Evolutionary conservation across 2,888 invertebrate genomes (phyloP).

Genomic region (Agrotis puta): DNA sequence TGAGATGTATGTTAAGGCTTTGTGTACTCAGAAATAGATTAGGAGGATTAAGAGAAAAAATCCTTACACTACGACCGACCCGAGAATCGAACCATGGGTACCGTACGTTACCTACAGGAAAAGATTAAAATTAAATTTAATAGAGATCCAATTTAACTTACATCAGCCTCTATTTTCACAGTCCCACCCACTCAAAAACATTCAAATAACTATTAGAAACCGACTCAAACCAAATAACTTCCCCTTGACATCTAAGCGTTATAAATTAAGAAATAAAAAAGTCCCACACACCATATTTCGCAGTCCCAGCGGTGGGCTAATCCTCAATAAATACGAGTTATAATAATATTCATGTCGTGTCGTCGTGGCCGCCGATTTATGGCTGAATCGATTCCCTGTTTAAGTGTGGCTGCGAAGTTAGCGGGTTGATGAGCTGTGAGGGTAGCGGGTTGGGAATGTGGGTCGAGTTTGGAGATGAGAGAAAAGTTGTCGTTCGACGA

Average conservation of each 20-base stretch:
- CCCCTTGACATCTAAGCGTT: slow-evolving; percentile 48
- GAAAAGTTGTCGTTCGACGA: no score
- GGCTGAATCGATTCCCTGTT: slow-evolving; percentile 82
- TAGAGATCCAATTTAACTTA: neutral
- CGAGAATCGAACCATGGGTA: neutral
- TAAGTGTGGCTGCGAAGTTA: slow-evolving; percentile 67
- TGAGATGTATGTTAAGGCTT: no score
- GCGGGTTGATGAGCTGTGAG: slow-evolving; percentile 52
- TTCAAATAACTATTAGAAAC: slow-evolving; percentile 45
- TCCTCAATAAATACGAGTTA: slow-evolving; percentile 83
- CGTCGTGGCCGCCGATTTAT: slow-evolving; percentile 83
- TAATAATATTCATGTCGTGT: slow-evolving; percentile 86
- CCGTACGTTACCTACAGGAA: no score
- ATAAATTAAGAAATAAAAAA: slow-evolving; percentile 71
- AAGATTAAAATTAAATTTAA: no score
- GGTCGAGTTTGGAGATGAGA: no score
- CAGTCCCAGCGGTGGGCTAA: slow-evolving; percentile 72
- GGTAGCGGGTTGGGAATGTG: neutral
- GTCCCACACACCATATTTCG: slow-evolving; percentile 55
- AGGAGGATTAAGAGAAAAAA: neutral
- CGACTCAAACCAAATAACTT: slow-evolving; percentile 23
- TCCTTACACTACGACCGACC: neutral
- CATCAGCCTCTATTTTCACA: neutral
- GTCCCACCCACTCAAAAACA: slow-evolving; percentile 15
- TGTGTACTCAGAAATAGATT: no score